Base-by-base conservation (phyloP, 2,797 vertebrate genomes). In the Gymnopithys bicolor region DNA sequence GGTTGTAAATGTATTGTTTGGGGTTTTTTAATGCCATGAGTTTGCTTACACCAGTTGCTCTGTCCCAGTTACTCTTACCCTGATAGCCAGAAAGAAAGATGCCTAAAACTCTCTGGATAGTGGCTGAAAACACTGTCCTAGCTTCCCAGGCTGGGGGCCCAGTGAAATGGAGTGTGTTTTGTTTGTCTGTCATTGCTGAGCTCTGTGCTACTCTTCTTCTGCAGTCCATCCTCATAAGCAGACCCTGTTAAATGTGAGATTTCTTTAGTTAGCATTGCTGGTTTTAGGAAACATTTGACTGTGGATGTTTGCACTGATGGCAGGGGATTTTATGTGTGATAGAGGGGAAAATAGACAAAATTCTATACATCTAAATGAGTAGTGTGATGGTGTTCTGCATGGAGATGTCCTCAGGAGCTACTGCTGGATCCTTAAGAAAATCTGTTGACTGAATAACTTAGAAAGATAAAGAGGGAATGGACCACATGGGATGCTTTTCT, bases 21-120 rank as follows among this genome's bases (percentile, higher is more conserved):
- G 28, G 5, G 1, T 5, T 7, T 12, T 33, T 4, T 3, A 63
- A 43, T 48, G 14, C 9, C 24, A 13, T 0, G 0, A 10, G 10
- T 68, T 84, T 84, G 21, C 13, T 79, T 80, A 46, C 4, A 76
- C 18, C 10, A 55, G 1, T 70, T 83, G 35, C 10, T 70, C 22
- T 93, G 35, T 75, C 46, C 22, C n/a, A 39, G 30, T 53, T 69
- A 49, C 19, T 85, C 19, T 45, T 75, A 27, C 30, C 35, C 66
- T 73, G 43, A 35, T 10, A 84, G 30, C 19, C 58, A 32, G 33
- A 69, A 78, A 63, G 52, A 21, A 84, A 41, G 55, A 45, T 79
- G 60, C 22, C 37, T 21, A 56, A 25, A 89, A 30, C 24, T 27
- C 18, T 46, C 3, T 7, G 35, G 18, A 27, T 53, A 19, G 41